Base-by-base conservation (phyloP, 2,888 invertebrate genomes). In the Dendrolimus houi region DNA sequence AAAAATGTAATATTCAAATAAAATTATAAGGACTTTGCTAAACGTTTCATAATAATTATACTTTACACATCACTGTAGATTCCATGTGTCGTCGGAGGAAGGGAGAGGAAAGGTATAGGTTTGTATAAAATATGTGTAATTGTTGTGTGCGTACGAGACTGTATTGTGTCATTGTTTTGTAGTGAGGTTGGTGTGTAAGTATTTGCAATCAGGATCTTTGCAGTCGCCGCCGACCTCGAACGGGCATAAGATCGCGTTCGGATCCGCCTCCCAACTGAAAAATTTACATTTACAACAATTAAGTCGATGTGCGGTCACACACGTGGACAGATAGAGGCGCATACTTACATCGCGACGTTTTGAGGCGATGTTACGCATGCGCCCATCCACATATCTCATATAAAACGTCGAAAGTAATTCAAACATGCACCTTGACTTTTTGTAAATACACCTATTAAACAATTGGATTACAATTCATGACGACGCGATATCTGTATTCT, bases 141-240 rank as follows among this genome's bases (percentile, higher is more conserved):
- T 47, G 10, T 47, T 67, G 66, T 64, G 59, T 58, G 58, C 61
- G 60, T 66, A 64, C 63, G 62, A 61, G 55, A 58, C 52, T 66
- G 68, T 69, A 63, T 58, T 63, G 67, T 80, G 85, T 87, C 79
- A 86, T 71, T 81, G 81, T 60, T 29, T 29, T 47, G 74, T 64
- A 53, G 68, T 76, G 65, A 69, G 64, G 65, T 81, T 79, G 55
- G 87, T 86, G 66, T 91, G 91, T 58, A 88, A 79, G 78, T 84
- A 89, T 84, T 84, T 85, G 89, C 91, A 91, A 68, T 85, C 85
- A 52, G 84, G 64, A 67, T 91, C 91, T 75, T 87, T 89, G 88
- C 91, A 91, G 69, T 81, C 83, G 62, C 91, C 91, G 65, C 81
- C 82, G 54, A 91, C 84, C 67, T 90, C 91, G 76, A 85, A 91